Evolutionary conservation across 2,888 invertebrate genomes (phyloP), one percentile per base, ranked within the genome.

Genomic region (Plebejus anna): DNA sequence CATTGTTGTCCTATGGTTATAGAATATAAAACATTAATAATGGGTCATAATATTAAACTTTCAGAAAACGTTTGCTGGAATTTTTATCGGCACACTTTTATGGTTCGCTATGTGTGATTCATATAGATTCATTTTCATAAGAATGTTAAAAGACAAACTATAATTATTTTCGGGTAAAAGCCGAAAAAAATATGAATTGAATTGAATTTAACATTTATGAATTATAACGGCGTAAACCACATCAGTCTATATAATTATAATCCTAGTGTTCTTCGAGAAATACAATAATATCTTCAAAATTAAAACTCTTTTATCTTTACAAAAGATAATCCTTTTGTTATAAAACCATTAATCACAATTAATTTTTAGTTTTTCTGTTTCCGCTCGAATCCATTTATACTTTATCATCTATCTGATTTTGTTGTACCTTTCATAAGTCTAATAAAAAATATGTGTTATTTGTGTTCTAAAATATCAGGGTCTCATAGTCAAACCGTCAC

Each of bases 1-100:
- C 77, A 80, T 78, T 80, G 79, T 79, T 79, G 73, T 75, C 75
- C 75, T 78, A 78, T 78, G 78, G 75, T 42, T 22, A 59, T 79
- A 72, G 80, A 79, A 80, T 80, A 79, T 75, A 76, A 79, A 80
- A 76, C 51, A 38, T 32, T 22, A 51, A 61, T 79, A 76, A 70
- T 80, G 38, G 80, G 79, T 77, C 78, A 78, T 32, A 75, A 78
- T 32, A 75, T 66, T 36, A 66, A 66, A 66, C 66, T 66, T 66
- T 66, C 66, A 36, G 66, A 66, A 66, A 32, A 66, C 66, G 66
- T 66, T 66, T 32, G 66, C 32, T 66, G 66, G 66, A 66, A 61
- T 66, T 66, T 59, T 36, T 66, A 36, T 66, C 36, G 66, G 66
- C 32, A 66, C 5, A 66, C 32, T 13, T 66, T 66, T 36, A 66